Base-by-base conservation (phyloP, 2,797 vertebrate genomes). In the Prionace glauca region DNA sequence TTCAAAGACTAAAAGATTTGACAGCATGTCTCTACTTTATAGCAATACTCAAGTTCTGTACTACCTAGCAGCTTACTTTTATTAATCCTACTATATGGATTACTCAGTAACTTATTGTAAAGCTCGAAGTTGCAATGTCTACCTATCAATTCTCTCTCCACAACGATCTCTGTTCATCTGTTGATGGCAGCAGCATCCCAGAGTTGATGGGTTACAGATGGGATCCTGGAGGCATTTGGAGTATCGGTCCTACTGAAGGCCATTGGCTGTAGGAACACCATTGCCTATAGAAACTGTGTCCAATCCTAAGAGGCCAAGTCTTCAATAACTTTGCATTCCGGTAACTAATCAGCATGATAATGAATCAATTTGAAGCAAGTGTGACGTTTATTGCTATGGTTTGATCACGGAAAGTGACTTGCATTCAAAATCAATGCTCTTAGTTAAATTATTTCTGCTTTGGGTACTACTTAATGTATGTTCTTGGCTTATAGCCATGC, bases 281-380 rank as follows among this genome's bases (percentile, higher is more conserved):
- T 9, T 29, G 8, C 8, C 12, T 60, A 32, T 0, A 14, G 45
- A 50, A 88, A 10, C 60, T 56, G 26, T 3, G 12, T 60, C 26
- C 3, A 14, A 45, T 26, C 26, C 11, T 88, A 29, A 29, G 50
- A 88, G 86, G 3, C 41, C 22, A 88, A 60, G 86, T 32, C 50
- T 56, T 88, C 86, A 88, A 56, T 88, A 50, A 60, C 26, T 88
- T 88, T 88, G 26, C 67, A 88, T 88, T 11, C 11, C 50, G 12
- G 50, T 26, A 12, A 7, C 50, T 60, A 50, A 29, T 56, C 10
- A 12, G 56, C 60, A 32, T 32, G 32, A 14, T n/a, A 91, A 32
- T 88, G 50, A 91, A 91, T 91, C 60, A 91, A 60, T 62, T 91
- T 91, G 60, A 65, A 65, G 88, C 32, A 91, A 65, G 60, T 91